Base-by-base conservation (phyloP, 2,797 vertebrate species). In the Nannoperca obscura region DNA sequence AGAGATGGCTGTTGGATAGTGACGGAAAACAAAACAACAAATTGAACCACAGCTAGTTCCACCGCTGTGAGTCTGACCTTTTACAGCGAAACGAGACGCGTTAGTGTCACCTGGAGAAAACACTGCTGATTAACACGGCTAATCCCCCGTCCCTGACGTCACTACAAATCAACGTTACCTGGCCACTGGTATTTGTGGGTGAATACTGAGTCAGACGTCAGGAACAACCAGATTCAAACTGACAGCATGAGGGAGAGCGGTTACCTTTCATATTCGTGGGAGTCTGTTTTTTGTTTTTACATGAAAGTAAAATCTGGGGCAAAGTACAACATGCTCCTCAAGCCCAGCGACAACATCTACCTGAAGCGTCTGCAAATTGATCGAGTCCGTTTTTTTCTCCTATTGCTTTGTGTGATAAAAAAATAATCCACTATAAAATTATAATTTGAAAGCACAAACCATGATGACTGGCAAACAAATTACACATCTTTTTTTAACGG, bases 1-100 rank as follows among this genome's bases (percentile, higher is more conserved):
- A 63, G 27, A 66, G 50, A 71, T 0, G 11, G 10, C 61, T 60
- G 68, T 46, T 59, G 57, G 76, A 79, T 50, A 38, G 59, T 81
- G 74, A 74, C 15, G 14, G 36, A 83, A 90, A 92, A 85, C 84
- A 84, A 90, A 93, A 88, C 86, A 83, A 59, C 74, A 85, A 84
- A 88, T 44, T 88, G 77, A 92, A 91, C 90, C 86, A 64, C 78
- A 81, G 81, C 71, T 75, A 71, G 81, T 89, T 89, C 79, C 76
- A 82, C 81, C 54, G 76, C 80, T 78, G 81, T 59, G 78, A 71
- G 76, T 20, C 58, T 95, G 94, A 95, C 94, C 94, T 95, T 95
- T 94, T 80, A 78, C 74, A 83, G 78, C 63, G 40, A 82, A 92
- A 86, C 66, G 19, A 86, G 82, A 89, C 61, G 76, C 73, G 86